These are phyloP conservation scores for Exocentrus adspersus DNA, from an alignment of 2,888 invertebrate genomes.

Conservation along the genomic window DNA sequence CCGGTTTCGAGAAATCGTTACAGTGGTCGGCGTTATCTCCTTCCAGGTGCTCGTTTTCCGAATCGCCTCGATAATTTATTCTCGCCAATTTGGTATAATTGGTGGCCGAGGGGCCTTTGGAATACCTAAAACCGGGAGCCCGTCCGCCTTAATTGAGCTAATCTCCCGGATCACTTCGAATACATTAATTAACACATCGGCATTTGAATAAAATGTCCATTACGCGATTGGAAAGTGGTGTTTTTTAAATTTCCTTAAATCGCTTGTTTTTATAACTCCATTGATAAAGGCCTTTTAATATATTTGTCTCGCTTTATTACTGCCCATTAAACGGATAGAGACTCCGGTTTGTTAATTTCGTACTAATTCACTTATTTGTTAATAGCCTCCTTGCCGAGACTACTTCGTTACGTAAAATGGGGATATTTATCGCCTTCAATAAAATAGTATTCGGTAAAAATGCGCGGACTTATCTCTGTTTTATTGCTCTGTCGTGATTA, in stretches of 20 bases:
- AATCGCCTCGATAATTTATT: slow-evolving; percentile 60
- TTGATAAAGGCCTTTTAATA: slow-evolving; percentile 48
- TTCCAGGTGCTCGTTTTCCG: slow-evolving; percentile 59
- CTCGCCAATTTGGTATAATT: slow-evolving; percentile 61
- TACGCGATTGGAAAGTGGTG: slow-evolving; percentile 61
- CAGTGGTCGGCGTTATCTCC: slow-evolving; percentile 42
- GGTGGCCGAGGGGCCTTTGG: slow-evolving; percentile 58
- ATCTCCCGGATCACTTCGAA: slow-evolving; percentile 58
- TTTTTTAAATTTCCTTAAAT: slow-evolving; percentile 50
- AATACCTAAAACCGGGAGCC: slow-evolving; percentile 63
- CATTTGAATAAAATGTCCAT: slow-evolving; percentile 64
- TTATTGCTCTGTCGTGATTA: neutral
- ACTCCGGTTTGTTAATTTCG: slow-evolving; percentile 45
- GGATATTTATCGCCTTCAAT: slow-evolving; percentile 12
- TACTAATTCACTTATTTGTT: slow-evolving; percentile 46
- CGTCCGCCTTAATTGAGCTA: slow-evolving; percentile 61
- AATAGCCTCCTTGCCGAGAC: slow-evolving; percentile 22
- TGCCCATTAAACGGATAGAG: slow-evolving; percentile 40
- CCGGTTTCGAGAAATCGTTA: slow-evolving; percentile 40
- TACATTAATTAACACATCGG: slow-evolving; percentile 64
- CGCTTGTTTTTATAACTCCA: slow-evolving; percentile 48
- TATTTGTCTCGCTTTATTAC: slow-evolving; percentile 50
- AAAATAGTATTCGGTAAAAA: slow-evolving; percentile 8
- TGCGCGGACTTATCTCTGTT: neutral
- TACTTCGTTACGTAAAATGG: slow-evolving; percentile 28